These are phyloP conservation scores for Pristionchus maxplancki DNA, from an alignment of 2,888 invertebrate genomes.

Conservation along the genomic window DNA sequence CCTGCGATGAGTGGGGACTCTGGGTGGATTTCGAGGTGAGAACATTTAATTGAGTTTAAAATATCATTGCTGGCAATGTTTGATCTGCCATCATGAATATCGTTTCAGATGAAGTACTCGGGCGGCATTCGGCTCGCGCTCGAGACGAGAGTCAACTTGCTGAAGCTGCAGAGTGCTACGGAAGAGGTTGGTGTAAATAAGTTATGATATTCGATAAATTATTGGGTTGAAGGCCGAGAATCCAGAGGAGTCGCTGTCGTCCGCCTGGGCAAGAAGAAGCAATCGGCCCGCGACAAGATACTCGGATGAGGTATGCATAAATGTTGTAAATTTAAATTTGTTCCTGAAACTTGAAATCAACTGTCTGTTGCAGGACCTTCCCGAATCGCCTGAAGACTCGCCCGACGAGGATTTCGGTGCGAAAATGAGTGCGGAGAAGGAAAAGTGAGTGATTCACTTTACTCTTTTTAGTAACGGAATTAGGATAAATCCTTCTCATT, in stretches of 20 bases:
- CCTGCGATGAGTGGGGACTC: slow-evolving; percentile 87
- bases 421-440: slow-evolving; percentile 59
- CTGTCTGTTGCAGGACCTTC: slow-evolving; percentile 61
- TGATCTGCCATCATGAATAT: too few species aligned
- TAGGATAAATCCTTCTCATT: too few species aligned
- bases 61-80: too few species aligned
- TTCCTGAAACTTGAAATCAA: too few species aligned
- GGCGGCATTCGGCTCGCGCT: slow-evolving; percentile 88
- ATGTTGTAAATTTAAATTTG: background rate
- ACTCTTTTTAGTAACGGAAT: background rate
- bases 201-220: background rate
- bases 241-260: background rate
- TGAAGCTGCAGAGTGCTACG: slow-evolving; percentile 81
- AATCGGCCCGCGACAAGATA: slow-evolving; percentile 32
- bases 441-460: background rate
- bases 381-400: slow-evolving; percentile 73
- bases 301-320: slow-evolving; percentile 19
- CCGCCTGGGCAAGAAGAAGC: slow-evolving; percentile 7
- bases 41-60: background rate
- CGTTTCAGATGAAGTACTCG: slow-evolving; percentile 68
- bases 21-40: slow-evolving; percentile 88
- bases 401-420: slow-evolving; percentile 76
- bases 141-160: slow-evolving; percentile 90
- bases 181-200: slow-evolving; percentile 46
- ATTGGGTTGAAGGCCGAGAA: background rate